Conservation (phyloP, 2,797 vertebrate species). For the Peromyscus melanophrys region DNA sequence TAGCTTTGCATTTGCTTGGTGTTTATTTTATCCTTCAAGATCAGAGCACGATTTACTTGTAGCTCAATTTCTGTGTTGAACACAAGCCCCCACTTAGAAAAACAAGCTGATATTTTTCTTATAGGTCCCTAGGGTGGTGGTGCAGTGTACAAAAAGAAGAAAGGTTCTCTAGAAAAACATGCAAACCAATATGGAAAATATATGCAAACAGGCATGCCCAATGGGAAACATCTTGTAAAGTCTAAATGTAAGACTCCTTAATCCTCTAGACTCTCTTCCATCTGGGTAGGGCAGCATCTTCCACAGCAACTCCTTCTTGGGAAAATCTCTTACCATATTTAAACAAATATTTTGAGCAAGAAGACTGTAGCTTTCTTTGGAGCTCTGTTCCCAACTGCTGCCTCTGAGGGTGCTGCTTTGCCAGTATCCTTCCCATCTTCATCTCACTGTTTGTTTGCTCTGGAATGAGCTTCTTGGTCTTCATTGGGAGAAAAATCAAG, state of each 20-base stretch:
- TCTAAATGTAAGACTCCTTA: constrained; percentile 47
- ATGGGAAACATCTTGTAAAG: constrained; percentile 65
- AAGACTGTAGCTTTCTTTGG: neutral
- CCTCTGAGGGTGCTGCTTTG: neutral
- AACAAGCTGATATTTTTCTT: constrained; percentile 72
- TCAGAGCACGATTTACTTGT: constrained; percentile 82
- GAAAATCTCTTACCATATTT: constrained; percentile 67
- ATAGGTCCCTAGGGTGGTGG: constrained; percentile 35
- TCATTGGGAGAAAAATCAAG: constrained; percentile 24
- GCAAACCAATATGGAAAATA: constrained; percentile 56
- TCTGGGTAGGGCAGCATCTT: constrained; percentile 16
- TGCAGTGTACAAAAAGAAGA: constrained; percentile 34
- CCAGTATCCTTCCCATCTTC: neutral
- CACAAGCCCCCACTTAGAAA: constrained; percentile 79
- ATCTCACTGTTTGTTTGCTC: constrained; percentile 27
- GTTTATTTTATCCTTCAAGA: constrained; percentile 85
- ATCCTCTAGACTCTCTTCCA: constrained; percentile 7
- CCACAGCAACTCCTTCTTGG: neutral
- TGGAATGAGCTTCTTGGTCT: constrained; percentile 22
- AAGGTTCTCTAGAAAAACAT: constrained; percentile 69
- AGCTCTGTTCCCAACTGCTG: constrained; percentile 2
- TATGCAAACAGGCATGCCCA: constrained; percentile 57
- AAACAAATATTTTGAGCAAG: constrained; percentile 73
- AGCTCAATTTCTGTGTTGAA: constrained; percentile 78
- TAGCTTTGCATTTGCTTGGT: constrained; percentile 71